These are phyloP conservation scores for Pseudopipra pipra DNA, from an alignment of 2,113 vertebrate species.

Conservation along the genomic window DNA sequence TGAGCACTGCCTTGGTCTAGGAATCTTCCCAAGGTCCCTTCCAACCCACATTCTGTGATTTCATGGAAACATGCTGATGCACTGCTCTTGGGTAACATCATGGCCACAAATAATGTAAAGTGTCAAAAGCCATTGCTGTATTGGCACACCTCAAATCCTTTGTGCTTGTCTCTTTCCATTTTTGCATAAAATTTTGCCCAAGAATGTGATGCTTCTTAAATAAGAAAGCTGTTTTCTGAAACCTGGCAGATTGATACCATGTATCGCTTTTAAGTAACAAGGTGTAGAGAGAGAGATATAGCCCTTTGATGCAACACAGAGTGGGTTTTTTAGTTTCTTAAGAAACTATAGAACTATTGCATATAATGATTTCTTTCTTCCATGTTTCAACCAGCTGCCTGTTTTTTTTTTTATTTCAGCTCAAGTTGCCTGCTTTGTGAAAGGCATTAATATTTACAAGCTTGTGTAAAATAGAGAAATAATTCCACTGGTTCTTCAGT, in stretches of 20 bases:
- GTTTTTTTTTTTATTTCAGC: background rate
- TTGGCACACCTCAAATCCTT: background rate
- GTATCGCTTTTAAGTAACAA: background rate
- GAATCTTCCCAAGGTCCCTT: background rate
- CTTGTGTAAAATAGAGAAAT: background rate
- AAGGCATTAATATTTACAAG: background rate
- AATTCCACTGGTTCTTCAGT: background rate
- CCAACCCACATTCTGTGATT: background rate
- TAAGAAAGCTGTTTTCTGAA: background rate
- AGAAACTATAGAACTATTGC: background rate
- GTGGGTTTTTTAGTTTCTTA: background rate
- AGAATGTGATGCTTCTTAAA: background rate
- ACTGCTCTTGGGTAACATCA: background rate
- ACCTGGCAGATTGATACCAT: fast-evolving
- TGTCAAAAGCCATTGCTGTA: background rate
- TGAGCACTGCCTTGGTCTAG: background rate
- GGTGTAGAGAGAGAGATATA: background rate
- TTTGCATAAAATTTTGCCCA: background rate
- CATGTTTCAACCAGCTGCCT: background rate
- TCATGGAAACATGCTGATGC: background rate
- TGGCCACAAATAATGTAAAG: background rate
- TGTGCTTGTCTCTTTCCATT: background rate
- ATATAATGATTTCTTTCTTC: background rate
- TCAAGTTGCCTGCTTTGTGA: background rate
- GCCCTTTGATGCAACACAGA: background rate